Evolutionary conservation across 2,113 vertebrate species (phyloP), one percentile per base, ranked within the genome.

Genomic region (Cyprinodon tularosa): DNA sequence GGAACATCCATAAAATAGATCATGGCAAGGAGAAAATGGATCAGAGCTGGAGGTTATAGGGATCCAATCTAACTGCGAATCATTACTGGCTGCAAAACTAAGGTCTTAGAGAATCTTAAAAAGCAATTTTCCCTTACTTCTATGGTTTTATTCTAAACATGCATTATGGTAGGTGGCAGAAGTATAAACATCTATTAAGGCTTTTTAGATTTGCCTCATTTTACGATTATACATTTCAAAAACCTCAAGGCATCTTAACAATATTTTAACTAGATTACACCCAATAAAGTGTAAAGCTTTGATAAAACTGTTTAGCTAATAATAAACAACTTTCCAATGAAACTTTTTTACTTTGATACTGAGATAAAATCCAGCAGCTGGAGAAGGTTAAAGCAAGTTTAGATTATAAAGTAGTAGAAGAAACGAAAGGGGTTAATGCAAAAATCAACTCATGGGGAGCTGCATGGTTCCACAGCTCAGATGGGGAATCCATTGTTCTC

Each of bases 1-100:
- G 72, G 82, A 92, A 93, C 90, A 93, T 94, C 94, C 86, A 93
- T 94, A 93, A 89, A 91, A 94, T 94, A 91, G 94, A 94, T 94
- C 89, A 91, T 74, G 74, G 85, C 69, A 22, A 64, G 70, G 82
- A 88, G 91, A 91, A 93, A 92, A 92, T 86, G 91, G 89, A 91
- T 91, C 84, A 87, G 81, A 81, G 87, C 90, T 90, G 2, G 59
- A 83, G 92, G 89, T 84, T 66, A 81, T 81, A 89, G 86, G 79
- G 80, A 82, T 75, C 73, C 77, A 81, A 92, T 93, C 76, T 85
- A 92, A 92, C 38, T 47, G 68, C 40, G 70, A 90, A 90, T 91
- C 85, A 84, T 88, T 86, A 72, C 82, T 75, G 57, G 78, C 71
- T 84, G 82, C 84, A 81, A 83, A 86, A 84, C 76, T 84, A 62